Conservation (phyloP, 1,140 invertebrate species). For the Telenomus remus region DNA sequence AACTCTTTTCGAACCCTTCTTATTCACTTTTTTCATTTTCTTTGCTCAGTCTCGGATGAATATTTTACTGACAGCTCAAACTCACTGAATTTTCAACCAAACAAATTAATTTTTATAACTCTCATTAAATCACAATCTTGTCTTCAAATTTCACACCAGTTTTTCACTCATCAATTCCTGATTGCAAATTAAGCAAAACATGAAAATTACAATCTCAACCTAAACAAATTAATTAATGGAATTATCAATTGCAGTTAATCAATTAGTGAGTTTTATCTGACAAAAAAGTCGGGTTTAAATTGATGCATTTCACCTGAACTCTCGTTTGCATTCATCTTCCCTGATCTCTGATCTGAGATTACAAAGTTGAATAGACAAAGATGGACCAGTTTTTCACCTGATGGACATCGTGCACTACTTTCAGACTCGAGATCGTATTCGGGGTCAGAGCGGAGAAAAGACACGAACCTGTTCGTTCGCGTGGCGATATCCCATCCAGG, state of each 20-base stretch:
- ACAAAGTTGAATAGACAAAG: conserved; percentile 24
- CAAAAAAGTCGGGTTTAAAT: too few relatives aligned
- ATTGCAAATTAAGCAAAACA: too few relatives aligned
- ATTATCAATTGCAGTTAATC: too few relatives aligned
- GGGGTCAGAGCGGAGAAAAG: conserved; percentile 47
- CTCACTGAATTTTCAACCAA: background rate
- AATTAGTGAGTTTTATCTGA: too few relatives aligned
- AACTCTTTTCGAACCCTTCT: conserved; percentile 57
- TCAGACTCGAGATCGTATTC: conserved; percentile 50
- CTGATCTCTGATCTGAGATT: conserved; percentile 25
- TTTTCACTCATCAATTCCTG: too few relatives aligned
- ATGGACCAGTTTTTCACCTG: conserved; percentile 75
- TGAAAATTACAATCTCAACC: too few relatives aligned
- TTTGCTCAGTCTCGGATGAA: conserved; percentile 23
- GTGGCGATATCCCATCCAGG: conserved; percentile 65
- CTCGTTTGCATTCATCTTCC: too few relatives aligned
- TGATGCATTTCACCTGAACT: too few relatives aligned
- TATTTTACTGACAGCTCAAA: conserved; percentile 8
- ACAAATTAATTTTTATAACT: too few relatives aligned
- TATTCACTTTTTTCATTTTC: conserved; percentile 55
- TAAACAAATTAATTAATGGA: too few relatives aligned
- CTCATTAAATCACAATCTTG: too few relatives aligned
- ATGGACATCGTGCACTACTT: conserved; percentile 66
- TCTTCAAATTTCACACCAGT: too few relatives aligned
- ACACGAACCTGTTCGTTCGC: conserved; percentile 68